Evolutionary conservation across 1,140 invertebrate species (phyloP).

Genomic region (Drosophila pruinosa): DNA sequence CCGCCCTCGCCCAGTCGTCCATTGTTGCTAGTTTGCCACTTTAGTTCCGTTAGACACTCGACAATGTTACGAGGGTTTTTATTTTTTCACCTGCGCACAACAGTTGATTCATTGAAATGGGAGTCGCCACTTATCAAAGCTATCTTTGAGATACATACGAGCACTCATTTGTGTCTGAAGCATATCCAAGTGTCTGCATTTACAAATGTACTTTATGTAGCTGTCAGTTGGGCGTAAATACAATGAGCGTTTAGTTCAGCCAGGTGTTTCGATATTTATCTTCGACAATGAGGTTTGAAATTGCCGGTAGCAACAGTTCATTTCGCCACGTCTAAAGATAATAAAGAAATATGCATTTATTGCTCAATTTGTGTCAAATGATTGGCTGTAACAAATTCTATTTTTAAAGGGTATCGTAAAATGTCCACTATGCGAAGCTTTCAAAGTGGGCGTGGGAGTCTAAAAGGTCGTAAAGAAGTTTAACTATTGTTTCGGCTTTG

Average conservation of each 20-base stretch:
- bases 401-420: too few relatives aligned
- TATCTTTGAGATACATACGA: neutral
- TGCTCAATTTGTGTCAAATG: too few relatives aligned
- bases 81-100: neutral
- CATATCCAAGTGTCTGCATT: neutral
- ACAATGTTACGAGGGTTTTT: neutral
- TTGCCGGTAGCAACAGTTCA: neutral
- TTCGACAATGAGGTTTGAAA: neutral
- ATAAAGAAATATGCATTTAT: neutral
- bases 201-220: neutral
- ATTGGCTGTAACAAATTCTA: too few relatives aligned
- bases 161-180: neutral
- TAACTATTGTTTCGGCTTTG: too few relatives aligned
- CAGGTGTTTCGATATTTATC: neutral
- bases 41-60: conserved; percentile 2
- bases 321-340: neutral
- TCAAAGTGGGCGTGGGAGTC: too few relatives aligned
- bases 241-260: neutral
- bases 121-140: neutral
- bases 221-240: neutral
- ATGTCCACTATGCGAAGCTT: too few relatives aligned
- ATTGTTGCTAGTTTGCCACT: neutral
- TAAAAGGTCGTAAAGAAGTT: too few relatives aligned
- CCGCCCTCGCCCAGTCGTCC: neutral
- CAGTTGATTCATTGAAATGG: neutral